Evolutionary conservation across 2,888 invertebrate genomes (phyloP).

Genomic region (Plagodis pulveraria): DNA sequence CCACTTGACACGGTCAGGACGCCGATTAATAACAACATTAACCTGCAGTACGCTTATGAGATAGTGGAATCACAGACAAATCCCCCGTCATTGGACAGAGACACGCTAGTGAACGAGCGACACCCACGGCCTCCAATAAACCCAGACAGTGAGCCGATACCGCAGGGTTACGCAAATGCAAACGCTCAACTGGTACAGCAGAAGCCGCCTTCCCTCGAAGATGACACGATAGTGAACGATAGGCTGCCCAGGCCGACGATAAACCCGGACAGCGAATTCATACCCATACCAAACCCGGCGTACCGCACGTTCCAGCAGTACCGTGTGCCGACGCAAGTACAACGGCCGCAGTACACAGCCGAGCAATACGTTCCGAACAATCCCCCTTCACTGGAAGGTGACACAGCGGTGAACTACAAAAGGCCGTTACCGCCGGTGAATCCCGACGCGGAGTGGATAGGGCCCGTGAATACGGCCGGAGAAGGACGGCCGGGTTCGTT

Average conservation of each 20-base stretch:
- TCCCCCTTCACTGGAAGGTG: slow-evolving; percentile 67
- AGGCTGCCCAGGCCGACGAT: slow-evolving; percentile 87
- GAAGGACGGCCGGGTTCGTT: slow-evolving; percentile 85
- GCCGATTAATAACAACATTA: slow-evolving; percentile 81
- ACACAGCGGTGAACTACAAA: slow-evolving; percentile 85
- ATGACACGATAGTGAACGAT: slow-evolving; percentile 90
- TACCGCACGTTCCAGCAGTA: slow-evolving; percentile 68
- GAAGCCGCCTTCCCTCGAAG: slow-evolving; percentile 80
- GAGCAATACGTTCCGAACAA: slow-evolving; percentile 74
- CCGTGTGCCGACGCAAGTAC: slow-evolving; percentile 60
- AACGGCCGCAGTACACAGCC: slow-evolving; percentile 65
- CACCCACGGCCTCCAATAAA: slow-evolving; percentile 88
- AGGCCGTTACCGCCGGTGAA: slow-evolving; percentile 83
- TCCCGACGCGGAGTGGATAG: slow-evolving; percentile 86
- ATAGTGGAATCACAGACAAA: slow-evolving; percentile 66
- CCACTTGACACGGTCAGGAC: slow-evolving; percentile 75
- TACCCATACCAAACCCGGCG: slow-evolving; percentile 77
- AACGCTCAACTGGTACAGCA: slow-evolving; percentile 64
- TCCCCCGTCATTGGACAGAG: slow-evolving; percentile 85
- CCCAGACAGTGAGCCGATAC: slow-evolving; percentile 86
- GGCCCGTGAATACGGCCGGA: slow-evolving; percentile 75
- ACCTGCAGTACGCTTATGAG: slow-evolving; percentile 82
- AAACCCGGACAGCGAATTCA: slow-evolving; percentile 89
- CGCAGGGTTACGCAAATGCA: slow-evolving; percentile 47
- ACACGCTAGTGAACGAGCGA: slow-evolving; percentile 89